Base-by-base conservation (phyloP, 2,888 invertebrate genomes). In the Cephus spinipes region DNA sequence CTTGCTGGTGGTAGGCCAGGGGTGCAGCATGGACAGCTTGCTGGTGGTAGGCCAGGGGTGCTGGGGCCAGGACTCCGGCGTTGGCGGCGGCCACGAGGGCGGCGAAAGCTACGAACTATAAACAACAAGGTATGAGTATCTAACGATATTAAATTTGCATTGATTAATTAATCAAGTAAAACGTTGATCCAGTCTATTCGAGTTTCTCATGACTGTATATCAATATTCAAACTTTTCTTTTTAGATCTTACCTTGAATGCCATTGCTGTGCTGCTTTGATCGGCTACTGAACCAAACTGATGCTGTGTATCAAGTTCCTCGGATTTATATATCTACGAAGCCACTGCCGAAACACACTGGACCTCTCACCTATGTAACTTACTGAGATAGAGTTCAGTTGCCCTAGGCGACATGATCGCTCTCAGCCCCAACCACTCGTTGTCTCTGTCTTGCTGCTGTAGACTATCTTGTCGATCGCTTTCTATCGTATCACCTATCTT, bases 1-100 rank as follows among this genome's bases (percentile, higher is more conserved):
- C 40, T 23, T 2, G 40, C 0, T 40, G 40, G 4, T 30, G 30
- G 71, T 76, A 69, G n/a, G 81, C 69, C 4, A 81, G 1, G 4
- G 68, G 81, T 40, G 73, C 34, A 11, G 81, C 81, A 0, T 80
- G 40, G 6, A 40, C 15, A 4, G 40, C 40, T 40, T 15, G 40
- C 40, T 40, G 79, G n/a, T 85, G 82, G 73, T 87, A 87, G 23
- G 83, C 87, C 81, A 89, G 82, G 31, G 86, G 35, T 32, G 82
- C 92, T 36, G 92, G 92, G 9, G 91, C 90, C 69, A 93, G 85
- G 4, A 92, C 79, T 40, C 92, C 93, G 3, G 93, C 93, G 79
- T 93, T 93, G 32, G 93, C 93, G 40, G 89, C 84, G 1, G 93
- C 93, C 84, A 93, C 35, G 90, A 92, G 35, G 88, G 90, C 12